phyloP scores from a whole-genome alignment of 2,888 invertebrate genomes.

The Drosophila prolongata region DNA sequence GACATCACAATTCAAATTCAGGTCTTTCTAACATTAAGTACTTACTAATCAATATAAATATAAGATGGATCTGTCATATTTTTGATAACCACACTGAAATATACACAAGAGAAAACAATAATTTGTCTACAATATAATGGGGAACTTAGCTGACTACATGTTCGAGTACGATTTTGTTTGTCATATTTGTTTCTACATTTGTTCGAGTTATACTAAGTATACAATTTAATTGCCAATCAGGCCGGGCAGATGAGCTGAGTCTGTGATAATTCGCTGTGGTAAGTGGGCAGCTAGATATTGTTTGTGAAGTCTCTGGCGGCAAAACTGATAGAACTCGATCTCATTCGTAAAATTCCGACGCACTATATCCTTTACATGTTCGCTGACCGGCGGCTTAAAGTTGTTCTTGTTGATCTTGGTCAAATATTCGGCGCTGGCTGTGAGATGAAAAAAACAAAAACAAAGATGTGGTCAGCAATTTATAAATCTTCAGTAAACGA shows the following conservation, averaged over 20 bases:
- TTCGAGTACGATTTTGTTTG: constrained; percentile 27
- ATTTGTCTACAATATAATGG: constrained; percentile 30
- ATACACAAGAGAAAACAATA: constrained; percentile 55
- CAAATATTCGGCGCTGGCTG: constrained; percentile 91
- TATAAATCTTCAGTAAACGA: not conserved
- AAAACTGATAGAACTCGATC: constrained; percentile 96
- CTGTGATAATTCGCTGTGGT: constrained; percentile 75
- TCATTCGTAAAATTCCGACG: constrained; percentile 94
- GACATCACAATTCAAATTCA: constrained; percentile 72
- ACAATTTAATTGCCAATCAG: constrained; percentile 12
- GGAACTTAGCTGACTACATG: constrained; percentile 42
- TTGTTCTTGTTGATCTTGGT: constrained; percentile 93
- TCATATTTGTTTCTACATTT: constrained; percentile 50
- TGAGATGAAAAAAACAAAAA: not conserved
- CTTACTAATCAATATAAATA: constrained; percentile 68
- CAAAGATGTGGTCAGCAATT: not conserved
- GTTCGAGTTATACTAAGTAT: not conserved
- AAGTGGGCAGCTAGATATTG: constrained; percentile 90
- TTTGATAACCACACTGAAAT: constrained; percentile 61
- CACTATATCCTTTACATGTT: constrained; percentile 93
- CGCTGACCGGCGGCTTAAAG: constrained; percentile 94
- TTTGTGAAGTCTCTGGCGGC: constrained; percentile 92
- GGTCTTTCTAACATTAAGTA: constrained; percentile 45
- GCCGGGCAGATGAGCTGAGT: constrained; percentile 39
- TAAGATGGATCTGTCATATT: constrained; percentile 46